These are phyloP conservation scores for Hyperopisus bebe DNA, from an alignment of 2,113 vertebrate species.

Conservation along the genomic window DNA sequence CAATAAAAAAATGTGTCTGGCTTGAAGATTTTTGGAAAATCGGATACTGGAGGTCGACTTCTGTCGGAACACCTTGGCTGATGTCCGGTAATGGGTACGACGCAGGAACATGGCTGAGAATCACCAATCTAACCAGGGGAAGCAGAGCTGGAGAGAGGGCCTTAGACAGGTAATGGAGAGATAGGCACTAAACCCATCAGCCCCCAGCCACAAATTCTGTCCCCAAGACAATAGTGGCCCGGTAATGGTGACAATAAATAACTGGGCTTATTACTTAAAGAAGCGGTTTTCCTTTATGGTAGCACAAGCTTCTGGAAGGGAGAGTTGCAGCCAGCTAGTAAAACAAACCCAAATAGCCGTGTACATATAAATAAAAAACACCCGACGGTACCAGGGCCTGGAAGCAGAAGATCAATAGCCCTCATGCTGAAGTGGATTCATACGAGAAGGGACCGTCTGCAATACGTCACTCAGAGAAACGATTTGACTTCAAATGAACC, in stretches of 20 bases:
- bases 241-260: slow-evolving; percentile 23
- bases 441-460: slow-evolving; percentile 8
- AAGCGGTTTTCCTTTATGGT: slow-evolving; percentile 10
- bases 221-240: neutral
- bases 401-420: slow-evolving; percentile 21
- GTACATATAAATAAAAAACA: slow-evolving; percentile 20
- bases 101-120: neutral
- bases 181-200: slow-evolving; percentile 19
- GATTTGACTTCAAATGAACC: neutral
- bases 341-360: slow-evolving; percentile 16
- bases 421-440: slow-evolving; percentile 16
- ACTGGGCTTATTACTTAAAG: slow-evolving; percentile 17
- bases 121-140: neutral
- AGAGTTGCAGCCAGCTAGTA: neutral
- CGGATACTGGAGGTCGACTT: neutral
- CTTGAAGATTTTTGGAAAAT: neutral
- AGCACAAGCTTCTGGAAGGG: slow-evolving; percentile 10
- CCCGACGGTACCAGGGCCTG: neutral
- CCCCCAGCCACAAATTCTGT: slow-evolving; percentile 15
- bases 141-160: neutral
- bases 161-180: slow-evolving; percentile 11
- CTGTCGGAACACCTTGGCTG: neutral
- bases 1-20: neutral
- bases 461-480: neutral
- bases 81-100: neutral